A percentile compares a stretch with the other conserved stretches of the same genome.
phyloP scores from a whole-genome alignment of 2,113 vertebrate genomes.

The Alces alces region DNA sequence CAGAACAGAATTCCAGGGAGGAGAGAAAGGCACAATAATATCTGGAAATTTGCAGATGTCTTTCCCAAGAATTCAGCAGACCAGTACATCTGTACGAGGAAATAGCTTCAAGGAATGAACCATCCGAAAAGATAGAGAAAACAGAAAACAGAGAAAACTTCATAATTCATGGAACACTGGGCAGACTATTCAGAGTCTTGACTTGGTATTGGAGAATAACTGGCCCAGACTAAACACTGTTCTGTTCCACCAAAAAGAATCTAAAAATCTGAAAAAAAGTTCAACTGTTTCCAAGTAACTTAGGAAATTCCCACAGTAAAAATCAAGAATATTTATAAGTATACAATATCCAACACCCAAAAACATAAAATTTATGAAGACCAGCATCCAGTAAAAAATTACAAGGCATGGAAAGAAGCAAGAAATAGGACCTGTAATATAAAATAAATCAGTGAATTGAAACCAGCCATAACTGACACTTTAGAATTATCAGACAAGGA shows the following conservation, averaged over 20 bases:
- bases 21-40: not conserved
- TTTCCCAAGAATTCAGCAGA: not conserved
- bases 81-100: not conserved
- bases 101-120: not conserved
- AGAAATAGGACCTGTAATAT: not conserved
- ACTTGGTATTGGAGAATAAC: not conserved
- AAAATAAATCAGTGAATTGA: not conserved
- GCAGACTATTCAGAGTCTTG: not conserved
- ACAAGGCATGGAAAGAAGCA: not conserved
- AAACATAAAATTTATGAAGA: not conserved
- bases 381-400: not conserved
- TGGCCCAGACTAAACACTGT: not conserved
- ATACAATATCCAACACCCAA: not conserved
- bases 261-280: not conserved
- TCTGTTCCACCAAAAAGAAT: not conserved
- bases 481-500: not conserved
- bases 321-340: not conserved
- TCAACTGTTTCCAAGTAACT: not conserved
- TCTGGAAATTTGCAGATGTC: not conserved
- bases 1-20: not conserved
- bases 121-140: not conserved
- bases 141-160: too few relatives aligned
- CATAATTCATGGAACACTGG: not conserved
- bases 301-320: not conserved
- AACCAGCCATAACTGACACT: not conserved